phyloP scores from a whole-genome alignment of 2,113 vertebrate genomes.

The Nansenia antarctica region DNA sequence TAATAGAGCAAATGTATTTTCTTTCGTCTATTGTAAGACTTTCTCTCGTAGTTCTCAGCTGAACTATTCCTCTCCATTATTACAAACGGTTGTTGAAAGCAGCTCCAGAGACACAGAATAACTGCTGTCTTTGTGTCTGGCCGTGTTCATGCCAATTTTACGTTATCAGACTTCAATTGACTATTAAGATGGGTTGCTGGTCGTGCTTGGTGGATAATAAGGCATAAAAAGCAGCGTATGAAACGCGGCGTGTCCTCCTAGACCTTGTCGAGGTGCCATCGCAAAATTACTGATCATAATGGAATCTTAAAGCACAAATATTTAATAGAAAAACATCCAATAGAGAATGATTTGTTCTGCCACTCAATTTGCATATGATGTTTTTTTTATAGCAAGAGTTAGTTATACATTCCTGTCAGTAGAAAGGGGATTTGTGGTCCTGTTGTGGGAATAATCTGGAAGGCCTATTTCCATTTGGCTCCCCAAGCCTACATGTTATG shows the following conservation, averaged over 20 bases:
- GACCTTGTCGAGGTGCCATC: neutral
- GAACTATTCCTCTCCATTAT: neutral
- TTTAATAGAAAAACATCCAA: neutral
- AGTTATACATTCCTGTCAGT: conserved; percentile 17
- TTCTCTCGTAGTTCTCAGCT: neutral
- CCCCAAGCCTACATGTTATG: conserved; percentile 5
- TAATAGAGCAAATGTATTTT: too few species aligned
- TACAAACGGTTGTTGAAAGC: neutral
- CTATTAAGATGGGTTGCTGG: neutral
- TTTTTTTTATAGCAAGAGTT: conserved; percentile 4
- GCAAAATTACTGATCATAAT: conserved; percentile 14
- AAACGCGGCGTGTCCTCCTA: neutral
- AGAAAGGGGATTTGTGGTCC: neutral
- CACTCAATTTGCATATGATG: conserved; percentile 24
- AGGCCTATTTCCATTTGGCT: conserved; percentile 1
- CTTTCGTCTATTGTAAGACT: too few species aligned
- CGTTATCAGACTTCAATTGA: neutral
- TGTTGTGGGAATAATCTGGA: neutral
- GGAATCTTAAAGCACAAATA: conserved; percentile 13
- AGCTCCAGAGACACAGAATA: neutral
- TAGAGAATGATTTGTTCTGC: conserved; percentile 4
- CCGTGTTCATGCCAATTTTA: neutral
- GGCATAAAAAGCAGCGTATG: neutral
- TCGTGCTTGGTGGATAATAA: neutral
- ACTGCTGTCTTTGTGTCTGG: neutral